Evolutionary conservation across 2,797 vertebrate species (phyloP).

Genomic region (Onychomys arenicola): DNA sequence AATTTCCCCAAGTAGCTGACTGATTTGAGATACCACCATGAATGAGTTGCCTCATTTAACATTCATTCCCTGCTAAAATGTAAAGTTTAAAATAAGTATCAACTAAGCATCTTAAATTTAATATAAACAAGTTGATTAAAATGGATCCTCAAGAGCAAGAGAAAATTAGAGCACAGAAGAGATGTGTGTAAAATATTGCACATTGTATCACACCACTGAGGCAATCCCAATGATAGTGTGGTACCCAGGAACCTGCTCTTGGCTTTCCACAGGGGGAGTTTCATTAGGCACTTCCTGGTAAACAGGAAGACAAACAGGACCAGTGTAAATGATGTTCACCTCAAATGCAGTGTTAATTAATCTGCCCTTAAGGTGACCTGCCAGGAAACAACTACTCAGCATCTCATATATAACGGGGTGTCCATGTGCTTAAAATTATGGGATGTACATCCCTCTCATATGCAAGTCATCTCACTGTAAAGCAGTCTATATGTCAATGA

Average conservation of each 20-base stretch:
- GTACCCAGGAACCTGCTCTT: neutral
- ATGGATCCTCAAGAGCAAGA: neutral
- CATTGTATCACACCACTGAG: neutral
- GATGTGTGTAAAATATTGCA: too few species aligned
- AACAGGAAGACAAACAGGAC: neutral
- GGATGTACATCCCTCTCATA: neutral
- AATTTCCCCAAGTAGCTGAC: neutral
- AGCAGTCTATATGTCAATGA: neutral
- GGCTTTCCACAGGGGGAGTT: neutral
- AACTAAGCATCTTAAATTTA: constrained; percentile 26
- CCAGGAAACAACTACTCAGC: neutral
- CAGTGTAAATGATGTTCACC: neutral
- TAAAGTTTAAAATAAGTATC: constrained; percentile 53
- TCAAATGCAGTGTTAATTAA: neutral
- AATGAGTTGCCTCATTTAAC: neutral
- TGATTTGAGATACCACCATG: neutral
- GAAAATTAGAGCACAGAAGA: neutral
- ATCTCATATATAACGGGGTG: neutral
- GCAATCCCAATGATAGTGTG: neutral
- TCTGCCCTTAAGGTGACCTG: neutral
- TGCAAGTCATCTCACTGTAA: neutral
- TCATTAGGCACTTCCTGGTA: neutral
- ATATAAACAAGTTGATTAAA: constrained; percentile 31
- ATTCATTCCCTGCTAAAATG: neutral
- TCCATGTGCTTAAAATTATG: neutral